A percentile compares a stretch with the other conserved stretches of the same genome.
phyloP scores from a whole-genome alignment of 2,888 invertebrate species.

The Leptopterna dolabrata region DNA sequence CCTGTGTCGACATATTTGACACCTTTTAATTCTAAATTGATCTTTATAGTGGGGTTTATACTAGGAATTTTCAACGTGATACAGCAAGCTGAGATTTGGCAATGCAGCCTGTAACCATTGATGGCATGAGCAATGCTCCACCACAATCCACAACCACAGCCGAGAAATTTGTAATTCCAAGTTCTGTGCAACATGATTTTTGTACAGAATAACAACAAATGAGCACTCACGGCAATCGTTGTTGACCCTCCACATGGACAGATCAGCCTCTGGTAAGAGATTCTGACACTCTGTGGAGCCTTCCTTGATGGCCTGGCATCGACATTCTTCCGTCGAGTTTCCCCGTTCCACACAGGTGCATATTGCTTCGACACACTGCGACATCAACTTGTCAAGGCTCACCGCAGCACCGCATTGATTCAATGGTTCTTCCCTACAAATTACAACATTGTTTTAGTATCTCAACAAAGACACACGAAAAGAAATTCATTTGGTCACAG shows the following conservation, averaged over 20 bases:
- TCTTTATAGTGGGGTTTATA: too few species aligned
- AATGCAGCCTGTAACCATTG: too few species aligned
- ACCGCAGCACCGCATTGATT: constrained; percentile 74
- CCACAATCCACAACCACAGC: too few species aligned
- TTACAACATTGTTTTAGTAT: not conserved
- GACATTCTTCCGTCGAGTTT: constrained; percentile 69
- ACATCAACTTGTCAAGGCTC: constrained; percentile 77
- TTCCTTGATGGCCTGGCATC: constrained; percentile 77
- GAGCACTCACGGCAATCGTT: constrained; percentile 76
- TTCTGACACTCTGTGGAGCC: constrained; percentile 81
- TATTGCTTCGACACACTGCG: constrained; percentile 79
- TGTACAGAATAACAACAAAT: too few species aligned
- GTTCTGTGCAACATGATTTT: too few species aligned
- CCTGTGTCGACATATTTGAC: too few species aligned
- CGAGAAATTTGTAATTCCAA: too few species aligned
- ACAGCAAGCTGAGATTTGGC: too few species aligned
- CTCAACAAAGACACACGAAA: not conserved
- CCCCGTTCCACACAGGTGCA: constrained; percentile 76
- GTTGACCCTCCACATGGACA: constrained; percentile 78
- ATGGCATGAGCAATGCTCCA: too few species aligned
- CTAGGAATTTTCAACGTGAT: too few species aligned
- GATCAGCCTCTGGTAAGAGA: constrained; percentile 73
- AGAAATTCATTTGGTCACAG: not conserved
- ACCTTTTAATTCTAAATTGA: too few species aligned
- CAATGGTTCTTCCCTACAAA: constrained; percentile 71